Conservation (phyloP, 2,113 vertebrate species). For the Nanorana parkeri region DNA sequence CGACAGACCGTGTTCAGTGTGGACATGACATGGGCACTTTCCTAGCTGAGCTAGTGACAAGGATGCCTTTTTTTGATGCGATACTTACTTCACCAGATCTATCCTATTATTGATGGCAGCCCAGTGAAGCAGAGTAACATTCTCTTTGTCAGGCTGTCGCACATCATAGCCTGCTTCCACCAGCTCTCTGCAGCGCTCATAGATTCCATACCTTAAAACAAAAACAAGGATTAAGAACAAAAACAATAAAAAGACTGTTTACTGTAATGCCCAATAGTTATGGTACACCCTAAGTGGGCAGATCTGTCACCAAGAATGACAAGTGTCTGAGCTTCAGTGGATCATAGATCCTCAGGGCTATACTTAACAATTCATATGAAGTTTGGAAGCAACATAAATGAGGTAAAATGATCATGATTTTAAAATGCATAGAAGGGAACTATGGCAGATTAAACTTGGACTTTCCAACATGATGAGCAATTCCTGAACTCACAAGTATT, state of each 20-base stretch:
- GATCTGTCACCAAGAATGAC: no score
- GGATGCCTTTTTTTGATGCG: neutral
- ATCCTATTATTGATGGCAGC: slow-evolving; percentile 98
- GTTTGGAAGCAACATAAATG: no score
- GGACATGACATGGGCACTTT: neutral
- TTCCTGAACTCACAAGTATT: no score
- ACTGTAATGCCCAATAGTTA: no score
- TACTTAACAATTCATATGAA: no score
- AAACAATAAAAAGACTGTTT: neutral
- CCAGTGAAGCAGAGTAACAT: slow-evolving; percentile 98
- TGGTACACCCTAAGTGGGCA: no score
- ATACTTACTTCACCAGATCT: slow-evolving; percentile 94
- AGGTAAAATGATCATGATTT: no score
- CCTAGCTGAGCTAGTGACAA: neutral
- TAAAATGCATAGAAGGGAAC: no score
- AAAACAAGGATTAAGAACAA: slow-evolving; percentile 37
- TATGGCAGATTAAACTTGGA: no score
- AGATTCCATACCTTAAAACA: slow-evolving; percentile 89
- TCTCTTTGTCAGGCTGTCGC: slow-evolving; percentile 97
- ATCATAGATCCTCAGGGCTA: no score
- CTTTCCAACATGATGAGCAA: no score
- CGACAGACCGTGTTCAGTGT: neutral
- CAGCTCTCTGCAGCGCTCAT: slow-evolving; percentile 93
- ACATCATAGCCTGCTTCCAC: slow-evolving; percentile 98
- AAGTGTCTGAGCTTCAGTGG: no score